These are phyloP conservation scores for Phyllotreta cruciferae DNA, from an alignment of 2,888 invertebrate genomes.

Conservation along the genomic window DNA sequence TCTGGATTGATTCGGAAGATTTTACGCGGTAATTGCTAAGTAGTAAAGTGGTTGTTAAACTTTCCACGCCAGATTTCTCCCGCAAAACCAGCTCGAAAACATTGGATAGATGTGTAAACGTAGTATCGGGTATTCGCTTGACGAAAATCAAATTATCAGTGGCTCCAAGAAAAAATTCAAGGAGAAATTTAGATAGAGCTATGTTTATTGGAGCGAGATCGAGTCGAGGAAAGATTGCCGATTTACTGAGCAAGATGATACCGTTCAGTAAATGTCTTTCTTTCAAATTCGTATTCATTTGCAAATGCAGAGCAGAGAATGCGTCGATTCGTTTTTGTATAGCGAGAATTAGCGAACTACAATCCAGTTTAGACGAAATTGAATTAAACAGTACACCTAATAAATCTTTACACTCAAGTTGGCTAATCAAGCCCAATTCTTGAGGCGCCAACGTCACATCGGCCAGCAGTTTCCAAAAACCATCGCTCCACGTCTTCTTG, in stretches of 20 bases:
- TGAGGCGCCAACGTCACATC: slow-evolving; percentile 45
- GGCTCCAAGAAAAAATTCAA: slow-evolving; percentile 32
- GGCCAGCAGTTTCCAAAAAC: slow-evolving; percentile 45
- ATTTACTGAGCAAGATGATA: slow-evolving; percentile 41
- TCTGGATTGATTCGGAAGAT: slow-evolving; percentile 42
- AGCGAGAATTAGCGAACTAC: neutral
- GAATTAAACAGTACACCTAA: slow-evolving; percentile 38
- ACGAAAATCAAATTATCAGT: slow-evolving; percentile 38
- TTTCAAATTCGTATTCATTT: slow-evolving; percentile 42
- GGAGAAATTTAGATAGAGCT: slow-evolving; percentile 37
- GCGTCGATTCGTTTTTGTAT: neutral
- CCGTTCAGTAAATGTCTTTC: slow-evolving; percentile 51
- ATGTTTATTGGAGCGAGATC: slow-evolving; percentile 28
- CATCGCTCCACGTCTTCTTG: slow-evolving; percentile 36
- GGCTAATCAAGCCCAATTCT: slow-evolving; percentile 40
- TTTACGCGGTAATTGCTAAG: slow-evolving; percentile 42
- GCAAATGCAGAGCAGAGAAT: slow-evolving; percentile 42
- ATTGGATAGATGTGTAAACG: slow-evolving; percentile 36
- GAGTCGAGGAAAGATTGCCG: slow-evolving; percentile 32
- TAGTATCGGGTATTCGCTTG: slow-evolving; percentile 43
- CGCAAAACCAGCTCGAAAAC: slow-evolving; percentile 48
- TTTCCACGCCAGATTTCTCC: slow-evolving; percentile 41
- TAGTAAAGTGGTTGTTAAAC: slow-evolving; percentile 41
- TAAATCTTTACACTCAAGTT: slow-evolving; percentile 36
- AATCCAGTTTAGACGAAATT: slow-evolving; percentile 36